Evolutionary conservation across 2,113 vertebrate genomes (phyloP).

Genomic region (Kryptolebias marmoratus): DNA sequence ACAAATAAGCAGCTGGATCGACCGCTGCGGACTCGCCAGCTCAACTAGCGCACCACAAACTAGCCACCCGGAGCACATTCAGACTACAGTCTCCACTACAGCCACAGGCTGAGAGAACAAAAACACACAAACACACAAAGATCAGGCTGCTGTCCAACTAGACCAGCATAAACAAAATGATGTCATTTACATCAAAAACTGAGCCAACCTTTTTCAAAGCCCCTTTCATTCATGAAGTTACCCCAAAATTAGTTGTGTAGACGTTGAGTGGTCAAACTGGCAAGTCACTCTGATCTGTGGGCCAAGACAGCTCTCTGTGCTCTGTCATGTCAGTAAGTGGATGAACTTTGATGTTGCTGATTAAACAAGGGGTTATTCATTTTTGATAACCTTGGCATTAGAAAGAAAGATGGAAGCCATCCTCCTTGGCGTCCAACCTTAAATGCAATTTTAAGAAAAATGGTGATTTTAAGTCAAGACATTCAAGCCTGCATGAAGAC

Average conservation of each 20-base stretch:
- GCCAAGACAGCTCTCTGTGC: constrained; percentile 14
- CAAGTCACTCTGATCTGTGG: constrained; percentile 40
- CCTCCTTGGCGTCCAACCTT: constrained; percentile 21
- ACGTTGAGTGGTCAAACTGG: constrained; percentile 38
- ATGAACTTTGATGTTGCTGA: constrained; percentile 29
- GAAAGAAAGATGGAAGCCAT: neutral
- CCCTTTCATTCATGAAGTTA: constrained; percentile 58
- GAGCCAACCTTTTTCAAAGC: constrained; percentile 78
- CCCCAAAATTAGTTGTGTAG: constrained; percentile 48
- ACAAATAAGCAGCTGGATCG: constrained; percentile 72
- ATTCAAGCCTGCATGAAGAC: constrained; percentile 39
- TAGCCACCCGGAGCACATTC: constrained; percentile 66
- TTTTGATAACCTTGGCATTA: constrained; percentile 18
- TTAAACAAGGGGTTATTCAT: constrained; percentile 15
- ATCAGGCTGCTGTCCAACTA: constrained; percentile 64
- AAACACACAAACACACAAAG: constrained; percentile 43
- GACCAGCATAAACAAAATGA: constrained; percentile 59
- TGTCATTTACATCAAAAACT: constrained; percentile 68
- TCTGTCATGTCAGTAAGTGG: constrained; percentile 41
- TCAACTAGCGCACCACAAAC: constrained; percentile 66
- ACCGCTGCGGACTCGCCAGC: constrained; percentile 58
- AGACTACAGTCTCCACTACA: constrained; percentile 56
- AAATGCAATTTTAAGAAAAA: constrained; percentile 20
- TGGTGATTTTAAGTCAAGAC: constrained; percentile 24
- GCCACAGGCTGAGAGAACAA: constrained; percentile 39